Evolutionary conservation across 2,888 invertebrate species (phyloP), one percentile per base, ranked within the genome.

Genomic region (Psococerastis gibbosa): DNA sequence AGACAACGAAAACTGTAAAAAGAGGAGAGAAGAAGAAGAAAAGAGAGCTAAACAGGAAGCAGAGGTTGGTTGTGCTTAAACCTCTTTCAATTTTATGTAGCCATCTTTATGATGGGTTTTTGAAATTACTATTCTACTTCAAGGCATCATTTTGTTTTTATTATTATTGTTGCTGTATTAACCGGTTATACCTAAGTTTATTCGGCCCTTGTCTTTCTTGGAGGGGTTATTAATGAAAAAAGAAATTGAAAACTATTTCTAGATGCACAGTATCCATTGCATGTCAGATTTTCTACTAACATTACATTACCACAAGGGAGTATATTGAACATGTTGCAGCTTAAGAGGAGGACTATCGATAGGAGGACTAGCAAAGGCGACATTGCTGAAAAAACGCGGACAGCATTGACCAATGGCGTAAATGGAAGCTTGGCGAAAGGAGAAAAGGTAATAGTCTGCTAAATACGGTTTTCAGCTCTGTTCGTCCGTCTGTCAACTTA

Each of bases 1-100:
- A 32, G 92, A 94, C 57, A 91, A 89, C 56, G 87, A 87, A 55
- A 84, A 83, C 49, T 75, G 82, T 61, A 68, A 79, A 22, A 71
- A 78, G 43, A 71, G 82, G 20, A 74, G 85, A 45, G 87, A 87
- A 57, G 92, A 92, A 53, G 92, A 92, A 57, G 87, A 89, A 59
- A 78, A 88, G 50, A 69, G 91, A 45, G 78, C 79, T 8, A 72
- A 81, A 50, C 84, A 91, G 56, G 91, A 92, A 58, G 85, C 84
- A 49, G 88, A 89, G 69, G 73, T 73, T 56, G 54, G 51, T 32
- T 45, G 16, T 9, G n/a, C n/a, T n/a, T n/a, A n/a, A n/a, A n/a
- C n/a, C n/a, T n/a, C n/a, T n/a, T n/a, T n/a, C n/a, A 38, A 35
- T 38, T 41, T 18, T n/a, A 13, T 8, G 23, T 9, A 33, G 16